Evolutionary conservation across 2,113 vertebrate genomes (phyloP).

Genomic region (Datnioides undecimradiatus): DNA sequence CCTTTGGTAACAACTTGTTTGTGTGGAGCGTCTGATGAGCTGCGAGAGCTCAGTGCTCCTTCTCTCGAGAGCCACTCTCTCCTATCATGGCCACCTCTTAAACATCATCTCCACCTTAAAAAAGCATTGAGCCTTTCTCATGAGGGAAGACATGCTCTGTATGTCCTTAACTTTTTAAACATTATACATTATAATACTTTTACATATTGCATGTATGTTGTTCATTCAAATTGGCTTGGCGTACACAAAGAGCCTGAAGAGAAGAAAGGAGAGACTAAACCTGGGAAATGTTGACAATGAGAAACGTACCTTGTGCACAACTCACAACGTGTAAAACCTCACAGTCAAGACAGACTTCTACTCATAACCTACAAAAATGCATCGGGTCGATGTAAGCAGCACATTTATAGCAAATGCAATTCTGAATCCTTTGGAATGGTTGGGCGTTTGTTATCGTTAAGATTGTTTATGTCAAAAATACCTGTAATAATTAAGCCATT

Average conservation of each 20-base stretch:
- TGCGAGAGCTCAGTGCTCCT: slow-evolving; percentile 13
- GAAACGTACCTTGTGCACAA: slow-evolving; percentile 82
- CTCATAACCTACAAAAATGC: slow-evolving; percentile 75
- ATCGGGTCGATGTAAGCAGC: slow-evolving; percentile 82
- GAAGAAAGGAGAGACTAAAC: slow-evolving; percentile 54
- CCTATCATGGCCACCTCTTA: slow-evolving; percentile 53
- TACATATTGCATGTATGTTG: slow-evolving; percentile 50
- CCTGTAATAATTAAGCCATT: slow-evolving; percentile 74
- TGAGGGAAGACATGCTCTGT: slow-evolving; percentile 49
- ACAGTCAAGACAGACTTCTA: slow-evolving; percentile 77
- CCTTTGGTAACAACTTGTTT: slow-evolving; percentile 82
- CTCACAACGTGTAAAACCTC: slow-evolving; percentile 79
- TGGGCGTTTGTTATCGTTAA: slow-evolving; percentile 72
- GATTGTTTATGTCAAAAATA: slow-evolving; percentile 71
- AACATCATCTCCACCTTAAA: slow-evolving; percentile 25
- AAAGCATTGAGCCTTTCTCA: slow-evolving; percentile 19
- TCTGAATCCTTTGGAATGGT: slow-evolving; percentile 86
- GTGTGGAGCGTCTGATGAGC: slow-evolving; percentile 23
- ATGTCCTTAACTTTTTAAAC: slow-evolving; percentile 31
- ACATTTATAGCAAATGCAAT: slow-evolving; percentile 81
- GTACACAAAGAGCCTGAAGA: slow-evolving; percentile 47
- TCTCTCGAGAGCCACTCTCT: slow-evolving; percentile 44
- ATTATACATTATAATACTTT: not conserved
- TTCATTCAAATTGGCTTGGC: slow-evolving; percentile 51
- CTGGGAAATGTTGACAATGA: slow-evolving; percentile 61